Conservation (phyloP, 2,888 invertebrate genomes). For the Ormyrus rosae region DNA sequence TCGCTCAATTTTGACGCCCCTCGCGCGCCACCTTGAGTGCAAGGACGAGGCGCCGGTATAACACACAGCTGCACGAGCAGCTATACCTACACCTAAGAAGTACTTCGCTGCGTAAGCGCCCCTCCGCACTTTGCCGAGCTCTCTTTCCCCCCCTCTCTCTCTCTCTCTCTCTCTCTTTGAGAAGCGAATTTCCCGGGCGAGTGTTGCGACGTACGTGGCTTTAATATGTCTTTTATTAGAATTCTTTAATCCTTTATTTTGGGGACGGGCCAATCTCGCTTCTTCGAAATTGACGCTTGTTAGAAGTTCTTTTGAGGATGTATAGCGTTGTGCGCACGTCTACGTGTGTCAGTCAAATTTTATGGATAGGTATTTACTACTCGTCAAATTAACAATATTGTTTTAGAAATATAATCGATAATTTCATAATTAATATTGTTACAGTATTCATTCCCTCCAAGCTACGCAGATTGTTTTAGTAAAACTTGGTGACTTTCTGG, state of each 20-base stretch:
- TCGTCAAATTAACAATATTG: too few relatives aligned
- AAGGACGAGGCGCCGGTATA: not conserved
- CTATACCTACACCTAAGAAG: not conserved
- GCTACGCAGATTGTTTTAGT: too few relatives aligned
- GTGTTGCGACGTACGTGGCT: not conserved
- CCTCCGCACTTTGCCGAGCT: not conserved
- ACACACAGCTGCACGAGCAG: not conserved
- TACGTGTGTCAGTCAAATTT: too few relatives aligned
- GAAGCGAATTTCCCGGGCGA: slow-evolving; percentile 19
- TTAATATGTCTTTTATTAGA: not conserved
- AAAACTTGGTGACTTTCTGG: too few relatives aligned
- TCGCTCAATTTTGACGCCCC: slow-evolving; percentile 74
- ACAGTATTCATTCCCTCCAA: too few relatives aligned
- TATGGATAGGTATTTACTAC: too few relatives aligned
- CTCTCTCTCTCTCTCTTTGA: not conserved
- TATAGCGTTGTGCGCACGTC: too few relatives aligned
- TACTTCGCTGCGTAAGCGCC: slow-evolving; percentile 23
- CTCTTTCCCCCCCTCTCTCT: not conserved
- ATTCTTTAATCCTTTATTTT: not conserved
- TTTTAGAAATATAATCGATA: too few relatives aligned
- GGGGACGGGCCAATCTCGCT: too few relatives aligned
- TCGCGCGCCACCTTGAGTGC: slow-evolving; percentile 51
- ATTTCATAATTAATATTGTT: too few relatives aligned
- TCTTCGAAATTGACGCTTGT: too few relatives aligned
- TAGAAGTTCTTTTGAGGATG: too few relatives aligned